Percentiles rank a stretch among this genome's conserved stretches.
phyloP scores from a whole-genome alignment of 2,113 vertebrate species.

The Erinaceus europaeus region DNA sequence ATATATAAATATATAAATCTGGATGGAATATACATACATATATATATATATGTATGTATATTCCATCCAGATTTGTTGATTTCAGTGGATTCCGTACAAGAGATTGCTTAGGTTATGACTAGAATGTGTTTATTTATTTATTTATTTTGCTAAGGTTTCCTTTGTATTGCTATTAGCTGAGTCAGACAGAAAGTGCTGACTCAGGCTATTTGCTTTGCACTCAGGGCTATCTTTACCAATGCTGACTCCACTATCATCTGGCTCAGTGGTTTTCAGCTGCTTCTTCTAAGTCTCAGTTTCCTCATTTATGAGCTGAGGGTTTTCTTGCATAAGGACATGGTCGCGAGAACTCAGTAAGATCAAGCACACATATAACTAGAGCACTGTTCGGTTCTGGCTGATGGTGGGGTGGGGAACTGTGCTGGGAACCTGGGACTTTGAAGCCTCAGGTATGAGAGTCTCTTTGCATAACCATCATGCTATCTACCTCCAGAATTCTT shows the following conservation, averaged over 20 bases:
- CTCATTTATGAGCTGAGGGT: not conserved
- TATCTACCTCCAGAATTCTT: too few relatives aligned
- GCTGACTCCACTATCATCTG: not conserved
- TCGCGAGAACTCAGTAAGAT: not conserved
- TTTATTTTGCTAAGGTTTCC: not conserved
- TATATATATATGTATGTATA: too few relatives aligned
- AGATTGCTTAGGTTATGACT: not conserved
- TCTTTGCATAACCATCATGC: too few relatives aligned
- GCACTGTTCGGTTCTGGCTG: not conserved
- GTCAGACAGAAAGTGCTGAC: not conserved
- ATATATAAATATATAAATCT: conserved; percentile 9
- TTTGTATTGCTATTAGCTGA: not conserved
- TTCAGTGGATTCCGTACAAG: not conserved
- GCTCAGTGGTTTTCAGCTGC: not conserved
- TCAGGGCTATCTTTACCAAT: not conserved
- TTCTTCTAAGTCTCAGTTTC: not conserved
- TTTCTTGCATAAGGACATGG: not conserved
- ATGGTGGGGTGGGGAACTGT: not conserved
- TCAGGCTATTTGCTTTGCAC: not conserved
- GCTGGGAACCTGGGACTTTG: not conserved
- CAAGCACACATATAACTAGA: not conserved
- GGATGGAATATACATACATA: not conserved
- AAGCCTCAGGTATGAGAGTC: too few relatives aligned
- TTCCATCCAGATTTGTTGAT: not conserved
- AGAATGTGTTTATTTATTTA: not conserved